Percentiles rank a stretch among this genome's conserved stretches.
phyloP scores from a whole-genome alignment of 2,797 vertebrate genomes.

The Aphelocoma californica region DNA sequence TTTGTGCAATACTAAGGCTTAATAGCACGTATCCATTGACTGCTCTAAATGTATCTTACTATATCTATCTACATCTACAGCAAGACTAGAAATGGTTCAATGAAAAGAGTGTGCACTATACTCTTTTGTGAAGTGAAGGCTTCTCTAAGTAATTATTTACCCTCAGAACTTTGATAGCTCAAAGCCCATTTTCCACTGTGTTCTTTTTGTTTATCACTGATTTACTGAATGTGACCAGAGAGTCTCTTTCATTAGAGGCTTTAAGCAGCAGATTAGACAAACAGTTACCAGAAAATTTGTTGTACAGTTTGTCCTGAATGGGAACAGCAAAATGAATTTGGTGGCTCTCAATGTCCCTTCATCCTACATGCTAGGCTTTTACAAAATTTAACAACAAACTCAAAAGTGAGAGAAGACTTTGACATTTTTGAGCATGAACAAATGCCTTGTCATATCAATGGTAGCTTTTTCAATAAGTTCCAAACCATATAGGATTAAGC shows the following conservation, averaged over 20 bases:
- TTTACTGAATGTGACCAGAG: not conserved
- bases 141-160: not conserved
- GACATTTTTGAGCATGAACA: not conserved
- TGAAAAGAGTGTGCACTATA: not conserved
- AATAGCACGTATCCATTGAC: not conserved
- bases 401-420: not conserved
- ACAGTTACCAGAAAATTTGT: not conserved
- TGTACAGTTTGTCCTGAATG: not conserved
- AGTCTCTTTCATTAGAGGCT: not conserved
- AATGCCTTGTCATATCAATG: not conserved
- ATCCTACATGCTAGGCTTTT: not conserved
- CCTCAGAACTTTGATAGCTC: not conserved
- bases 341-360: not conserved
- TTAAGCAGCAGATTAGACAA: not conserved
- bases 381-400: not conserved
- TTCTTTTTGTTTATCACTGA: not conserved
- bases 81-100: not conserved
- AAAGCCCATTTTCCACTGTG: not conserved
- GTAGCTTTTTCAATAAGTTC: not conserved
- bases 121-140: not conserved
- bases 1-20: not conserved
- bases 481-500: not conserved
- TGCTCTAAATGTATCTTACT: not conserved
- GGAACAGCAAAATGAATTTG: not conserved
- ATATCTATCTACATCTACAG: not conserved